These are phyloP conservation scores for Alexandromys fortis DNA, from an alignment of 2,113 vertebrate species.

Conservation along the genomic window DNA sequence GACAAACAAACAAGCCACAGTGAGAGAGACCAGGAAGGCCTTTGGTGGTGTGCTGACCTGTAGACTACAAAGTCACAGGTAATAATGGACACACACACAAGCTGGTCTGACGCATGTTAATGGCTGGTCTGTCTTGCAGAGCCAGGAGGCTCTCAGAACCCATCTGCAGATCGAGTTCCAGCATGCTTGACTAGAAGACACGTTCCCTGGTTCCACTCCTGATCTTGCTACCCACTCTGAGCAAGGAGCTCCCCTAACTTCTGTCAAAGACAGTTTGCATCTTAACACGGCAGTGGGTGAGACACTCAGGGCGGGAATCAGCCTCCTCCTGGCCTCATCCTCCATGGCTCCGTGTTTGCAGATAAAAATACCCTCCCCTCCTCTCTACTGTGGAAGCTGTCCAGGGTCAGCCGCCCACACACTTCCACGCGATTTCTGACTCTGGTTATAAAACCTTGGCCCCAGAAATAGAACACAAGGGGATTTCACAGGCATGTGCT, in stretches of 20 bases:
- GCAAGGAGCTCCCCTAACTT: conserved; percentile 55
- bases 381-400: conserved; percentile 61
- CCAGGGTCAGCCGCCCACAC: conserved; percentile 76
- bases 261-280: conserved; percentile 43
- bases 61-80: background rate
- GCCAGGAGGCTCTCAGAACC: background rate
- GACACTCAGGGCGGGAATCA: conserved; percentile 49
- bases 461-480: conserved; percentile 74
- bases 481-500: conserved; percentile 76
- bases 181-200: conserved; percentile 15
- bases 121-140: background rate
- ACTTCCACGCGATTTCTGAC: conserved; percentile 71
- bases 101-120: background rate
- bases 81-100: background rate
- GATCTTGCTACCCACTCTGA: conserved; percentile 55
- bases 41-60: background rate
- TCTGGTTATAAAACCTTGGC: conserved; percentile 72
- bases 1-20: background rate
- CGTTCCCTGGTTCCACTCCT: background rate
- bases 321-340: conserved; percentile 64
- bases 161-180: conserved; percentile 35
- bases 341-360: conserved; percentile 18
- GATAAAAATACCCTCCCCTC: conserved; percentile 71
- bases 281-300: conserved; percentile 58
- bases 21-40: background rate